Evolutionary conservation across 2,113 vertebrate species (phyloP).

Genomic region (Lethenteron reissneri): DNA sequence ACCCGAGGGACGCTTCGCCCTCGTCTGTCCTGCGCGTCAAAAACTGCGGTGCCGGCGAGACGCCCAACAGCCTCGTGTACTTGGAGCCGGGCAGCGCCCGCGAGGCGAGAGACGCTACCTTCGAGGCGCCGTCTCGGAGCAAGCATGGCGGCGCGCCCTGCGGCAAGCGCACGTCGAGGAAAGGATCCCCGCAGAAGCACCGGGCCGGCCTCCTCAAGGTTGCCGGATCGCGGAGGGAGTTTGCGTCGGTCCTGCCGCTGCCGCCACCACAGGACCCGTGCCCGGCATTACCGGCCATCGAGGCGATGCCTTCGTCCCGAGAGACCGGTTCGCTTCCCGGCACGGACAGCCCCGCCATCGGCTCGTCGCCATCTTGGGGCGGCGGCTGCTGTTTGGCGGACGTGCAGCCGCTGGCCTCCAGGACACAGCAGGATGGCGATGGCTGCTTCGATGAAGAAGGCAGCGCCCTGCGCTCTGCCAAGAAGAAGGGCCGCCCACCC

Average conservation of each 20-base stretch:
- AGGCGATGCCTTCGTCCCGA: neutral
- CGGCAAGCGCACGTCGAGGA: neutral
- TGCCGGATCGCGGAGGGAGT: neutral
- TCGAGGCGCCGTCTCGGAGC: no score
- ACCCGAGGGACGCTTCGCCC: no score
- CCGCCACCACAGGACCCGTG: neutral
- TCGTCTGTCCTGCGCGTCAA: no score
- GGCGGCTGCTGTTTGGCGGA: neutral
- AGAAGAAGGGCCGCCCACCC: neutral
- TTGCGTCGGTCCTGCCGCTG: neutral
- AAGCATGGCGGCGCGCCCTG: no score
- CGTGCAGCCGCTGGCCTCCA: neutral
- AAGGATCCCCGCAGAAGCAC: neutral
- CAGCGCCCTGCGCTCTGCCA: neutral
- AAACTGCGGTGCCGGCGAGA: no score
- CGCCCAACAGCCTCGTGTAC: no score
- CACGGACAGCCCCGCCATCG: neutral
- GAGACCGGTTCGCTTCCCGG: constrained; percentile 1
- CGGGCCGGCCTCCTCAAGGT: neutral
- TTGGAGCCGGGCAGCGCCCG: no score
- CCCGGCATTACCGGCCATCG: neutral
- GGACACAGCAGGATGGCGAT: neutral
- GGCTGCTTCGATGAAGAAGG: neutral
- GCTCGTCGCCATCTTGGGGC: neutral
- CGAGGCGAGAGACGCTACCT: no score